phyloP scores from a whole-genome alignment of 2,888 invertebrate genomes.

The Harpagoxenus sublaevis region DNA sequence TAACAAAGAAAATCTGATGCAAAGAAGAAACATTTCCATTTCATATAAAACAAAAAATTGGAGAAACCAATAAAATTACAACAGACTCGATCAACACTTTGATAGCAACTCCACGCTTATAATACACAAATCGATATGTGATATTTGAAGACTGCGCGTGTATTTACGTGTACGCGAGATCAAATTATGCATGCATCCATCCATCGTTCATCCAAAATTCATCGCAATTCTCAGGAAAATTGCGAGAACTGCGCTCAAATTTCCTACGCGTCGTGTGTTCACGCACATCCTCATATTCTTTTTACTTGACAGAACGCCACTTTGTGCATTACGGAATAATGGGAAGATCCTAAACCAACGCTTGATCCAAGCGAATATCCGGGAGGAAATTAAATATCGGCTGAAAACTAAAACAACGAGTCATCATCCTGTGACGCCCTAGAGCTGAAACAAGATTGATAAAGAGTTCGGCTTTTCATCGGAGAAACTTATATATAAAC shows the following conservation, averaged over 20 bases:
- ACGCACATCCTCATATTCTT: slow-evolving; percentile 12
- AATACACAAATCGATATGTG: background rate
- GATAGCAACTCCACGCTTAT: background rate
- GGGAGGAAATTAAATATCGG: slow-evolving; percentile 34
- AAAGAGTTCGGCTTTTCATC: background rate
- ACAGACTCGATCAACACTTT: background rate
- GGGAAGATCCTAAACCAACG: slow-evolving; percentile 12
- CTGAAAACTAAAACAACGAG: slow-evolving; percentile 25
- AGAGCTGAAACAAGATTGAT: background rate
- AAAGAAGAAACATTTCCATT: background rate
- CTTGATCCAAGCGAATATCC: slow-evolving; percentile 28
- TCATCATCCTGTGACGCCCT: background rate
- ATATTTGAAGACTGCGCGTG: background rate
- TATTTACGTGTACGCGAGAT: background rate
- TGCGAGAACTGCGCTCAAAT: background rate
- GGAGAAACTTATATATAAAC: background rate
- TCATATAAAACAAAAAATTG: background rate
- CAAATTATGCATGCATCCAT: slow-evolving; percentile 24
- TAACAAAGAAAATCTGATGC: background rate
- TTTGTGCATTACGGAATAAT: slow-evolving; percentile 15
- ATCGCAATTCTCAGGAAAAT: slow-evolving; percentile 31
- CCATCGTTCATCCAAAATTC: slow-evolving; percentile 34
- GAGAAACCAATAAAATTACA: background rate
- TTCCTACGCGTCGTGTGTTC: background rate
- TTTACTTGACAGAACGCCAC: background rate